Base-by-base conservation (phyloP, 30 jellyfish, hydroid and myxozoan genomes). In the Sanderia malayensis region DNA sequence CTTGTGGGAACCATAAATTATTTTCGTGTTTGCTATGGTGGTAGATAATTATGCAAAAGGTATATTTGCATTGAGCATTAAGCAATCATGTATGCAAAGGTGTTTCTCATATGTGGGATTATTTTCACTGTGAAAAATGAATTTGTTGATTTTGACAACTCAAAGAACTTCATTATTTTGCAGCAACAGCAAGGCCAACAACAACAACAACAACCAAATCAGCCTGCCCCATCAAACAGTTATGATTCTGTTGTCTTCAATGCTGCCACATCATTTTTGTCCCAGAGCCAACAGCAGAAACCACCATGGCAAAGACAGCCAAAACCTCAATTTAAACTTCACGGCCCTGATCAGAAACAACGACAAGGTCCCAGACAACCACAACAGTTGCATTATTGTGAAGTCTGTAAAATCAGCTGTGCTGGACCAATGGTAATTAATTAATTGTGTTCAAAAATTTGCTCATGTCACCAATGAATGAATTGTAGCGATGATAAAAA, bases 351-450 rank as follows among this genome's bases (percentile, higher is more conserved):
- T 31, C 89, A 70, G 55, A 64, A 84, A 52, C 64, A 90, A 22
- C 63, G 73, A 37, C 81, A 73, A 20, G 94, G 95, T 19, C 96
- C 96, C 0, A 69, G 95, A 31, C 81, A 70, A 31, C 94, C 96
- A 0, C 94, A 84, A 74, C 98, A 92, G 73, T 83, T 92, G 20
- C 98, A 83, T 44, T 92, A 92, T 55, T 92, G 98, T 84, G 98
- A 92, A 52, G 96, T 84, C 44, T 92, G 98, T 75, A 92, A 92
- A 53, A 92, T 92, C 57, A 92, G 98, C 57, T 92, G 98, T 73
- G 98, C 98, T 24, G 98, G 98, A 8, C 95, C 92, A 23, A 71
- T 59, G 98, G 98, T 90, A 29, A 73, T n/a, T n/a, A n/a, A n/a
- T n/a, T n/a, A n/a, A n/a, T n/a, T n/a, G n/a, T n/a, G n/a, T n/a